Evolutionary conservation across 2,113 vertebrate genomes (phyloP).

Genomic region (Climacteris rufus): DNA sequence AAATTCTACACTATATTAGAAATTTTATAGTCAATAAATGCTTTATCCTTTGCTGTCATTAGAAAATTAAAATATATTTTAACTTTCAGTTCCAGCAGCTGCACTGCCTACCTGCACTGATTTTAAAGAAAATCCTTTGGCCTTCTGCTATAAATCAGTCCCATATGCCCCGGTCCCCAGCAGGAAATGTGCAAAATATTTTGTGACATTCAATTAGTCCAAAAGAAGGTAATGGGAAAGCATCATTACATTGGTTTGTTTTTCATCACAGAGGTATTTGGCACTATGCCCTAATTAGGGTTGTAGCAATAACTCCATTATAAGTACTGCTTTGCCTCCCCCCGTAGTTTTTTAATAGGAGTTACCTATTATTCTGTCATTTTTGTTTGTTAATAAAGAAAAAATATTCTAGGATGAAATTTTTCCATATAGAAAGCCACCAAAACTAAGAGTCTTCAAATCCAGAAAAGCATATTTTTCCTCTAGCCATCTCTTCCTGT

Average conservation of each 20-base stretch:
- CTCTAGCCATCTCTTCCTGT: neutral
- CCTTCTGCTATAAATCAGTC: neutral
- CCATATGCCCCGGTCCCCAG: neutral
- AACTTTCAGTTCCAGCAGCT: neutral
- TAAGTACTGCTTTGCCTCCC: neutral
- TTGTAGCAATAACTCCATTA: neutral
- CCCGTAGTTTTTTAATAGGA: neutral
- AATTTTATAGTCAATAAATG: neutral
- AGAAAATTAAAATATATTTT: neutral
- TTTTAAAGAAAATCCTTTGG: neutral
- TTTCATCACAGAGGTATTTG: constrained; percentile 12
- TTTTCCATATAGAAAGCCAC: neutral
- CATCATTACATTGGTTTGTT: neutral
- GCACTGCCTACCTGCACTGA: neutral
- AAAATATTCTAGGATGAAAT: neutral
- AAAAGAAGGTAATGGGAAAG: neutral
- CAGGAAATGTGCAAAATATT: neutral
- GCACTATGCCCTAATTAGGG: neutral
- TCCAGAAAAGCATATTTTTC: neutral
- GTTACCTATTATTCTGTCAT: neutral
- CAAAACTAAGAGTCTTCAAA: neutral
- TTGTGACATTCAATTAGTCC: neutral
- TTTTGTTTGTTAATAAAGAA: constrained; percentile 18
- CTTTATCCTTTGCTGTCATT: neutral
- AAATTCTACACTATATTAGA: neutral